phyloP scores from a whole-genome alignment of 2,113 vertebrate species.

The Semicossyphus pulcher region DNA sequence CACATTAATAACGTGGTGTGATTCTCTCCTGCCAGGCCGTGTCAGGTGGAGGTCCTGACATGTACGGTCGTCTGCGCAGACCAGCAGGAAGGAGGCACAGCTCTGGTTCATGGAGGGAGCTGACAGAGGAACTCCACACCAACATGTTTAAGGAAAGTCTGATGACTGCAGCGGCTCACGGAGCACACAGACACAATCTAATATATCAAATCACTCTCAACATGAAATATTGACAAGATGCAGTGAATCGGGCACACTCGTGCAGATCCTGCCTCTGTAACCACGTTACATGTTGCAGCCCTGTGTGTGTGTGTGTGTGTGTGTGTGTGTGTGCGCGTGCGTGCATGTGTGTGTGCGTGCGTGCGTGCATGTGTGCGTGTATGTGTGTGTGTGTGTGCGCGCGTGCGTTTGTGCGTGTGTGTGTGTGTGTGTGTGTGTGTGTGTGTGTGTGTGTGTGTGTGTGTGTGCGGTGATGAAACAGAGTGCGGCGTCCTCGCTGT shows the following conservation, averaged over 20 bases:
- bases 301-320: too few relatives aligned
- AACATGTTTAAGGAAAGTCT: constrained; percentile 49
- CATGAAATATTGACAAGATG: constrained; percentile 69
- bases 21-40: neutral
- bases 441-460: too few relatives aligned
- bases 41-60: neutral
- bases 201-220: constrained; percentile 65
- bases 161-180: constrained; percentile 49
- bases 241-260: constrained; percentile 40
- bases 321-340: too few relatives aligned
- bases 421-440: too few relatives aligned
- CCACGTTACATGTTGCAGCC: constrained; percentile 52
- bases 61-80: constrained; percentile 9
- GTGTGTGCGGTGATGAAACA: constrained; percentile 54
- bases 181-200: constrained; percentile 48
- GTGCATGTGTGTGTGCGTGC: too few relatives aligned
- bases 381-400: too few relatives aligned
- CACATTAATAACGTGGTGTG: too few relatives aligned
- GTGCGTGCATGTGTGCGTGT: too few relatives aligned
- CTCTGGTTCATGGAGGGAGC: constrained; percentile 18
- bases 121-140: constrained; percentile 44
- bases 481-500: constrained; percentile 39
- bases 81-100: constrained; percentile 33
- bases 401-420: too few relatives aligned
- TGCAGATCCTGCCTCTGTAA: constrained; percentile 50